A percentile compares a stretch with the other conserved stretches of the same genome.
Conservation (phyloP, 2,113 vertebrate species). For the Scolopax mira region DNA sequence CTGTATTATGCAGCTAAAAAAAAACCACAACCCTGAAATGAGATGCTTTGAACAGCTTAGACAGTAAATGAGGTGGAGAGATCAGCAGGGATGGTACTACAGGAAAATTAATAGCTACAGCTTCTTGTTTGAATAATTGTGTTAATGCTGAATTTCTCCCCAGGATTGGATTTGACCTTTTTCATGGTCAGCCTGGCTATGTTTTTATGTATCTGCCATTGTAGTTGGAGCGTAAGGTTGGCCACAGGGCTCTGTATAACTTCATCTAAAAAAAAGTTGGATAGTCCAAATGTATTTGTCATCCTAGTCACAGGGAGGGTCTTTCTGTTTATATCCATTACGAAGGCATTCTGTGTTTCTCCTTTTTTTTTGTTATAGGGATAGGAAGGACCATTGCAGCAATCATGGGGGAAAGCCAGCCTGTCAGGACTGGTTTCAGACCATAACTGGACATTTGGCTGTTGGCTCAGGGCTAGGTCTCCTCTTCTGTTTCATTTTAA, state of each 20-base stretch:
- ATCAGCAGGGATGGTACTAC: not conserved
- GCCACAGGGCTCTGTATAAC: not conserved
- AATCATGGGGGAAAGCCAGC: not conserved
- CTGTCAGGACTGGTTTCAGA: not conserved
- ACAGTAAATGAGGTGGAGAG: constrained; percentile 24
- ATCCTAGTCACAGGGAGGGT: not conserved
- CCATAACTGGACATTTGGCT: not conserved
- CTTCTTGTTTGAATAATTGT: not conserved
- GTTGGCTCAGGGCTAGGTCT: not conserved
- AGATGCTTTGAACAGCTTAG: not conserved
- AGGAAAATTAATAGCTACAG: not conserved
- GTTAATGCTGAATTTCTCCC: not conserved
- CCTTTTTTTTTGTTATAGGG: not conserved
- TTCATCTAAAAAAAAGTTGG: not conserved
- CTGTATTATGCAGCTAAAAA: not conserved
- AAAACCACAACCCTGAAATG: not conserved
- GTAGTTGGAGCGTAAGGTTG: not conserved
- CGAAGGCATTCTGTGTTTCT: not conserved
- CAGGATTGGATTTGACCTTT: not conserved
- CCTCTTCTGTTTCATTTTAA: not conserved
- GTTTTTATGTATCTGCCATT: not conserved
- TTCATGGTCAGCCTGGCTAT: not conserved
- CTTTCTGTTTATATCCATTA: not conserved
- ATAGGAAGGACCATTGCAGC: not conserved
- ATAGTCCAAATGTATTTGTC: not conserved